These are phyloP conservation scores for Lycaon pictus DNA, from an alignment of 2,113 vertebrate genomes.

Conservation along the genomic window DNA sequence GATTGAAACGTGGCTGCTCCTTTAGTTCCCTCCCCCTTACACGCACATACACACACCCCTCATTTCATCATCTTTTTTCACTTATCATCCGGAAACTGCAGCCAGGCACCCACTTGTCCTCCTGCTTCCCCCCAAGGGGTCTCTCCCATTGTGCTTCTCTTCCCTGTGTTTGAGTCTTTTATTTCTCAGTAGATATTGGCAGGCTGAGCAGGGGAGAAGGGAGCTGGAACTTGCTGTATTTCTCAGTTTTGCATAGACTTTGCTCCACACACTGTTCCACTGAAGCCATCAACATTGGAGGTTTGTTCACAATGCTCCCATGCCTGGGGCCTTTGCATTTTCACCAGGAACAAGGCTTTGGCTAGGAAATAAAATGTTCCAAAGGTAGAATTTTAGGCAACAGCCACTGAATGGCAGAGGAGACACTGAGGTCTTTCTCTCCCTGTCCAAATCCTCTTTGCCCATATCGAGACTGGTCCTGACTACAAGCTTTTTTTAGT, in stretches of 20 bases:
- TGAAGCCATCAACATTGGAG: not conserved
- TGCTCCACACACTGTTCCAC: not conserved
- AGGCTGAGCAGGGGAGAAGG: not conserved
- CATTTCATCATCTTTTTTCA: constrained; percentile 16
- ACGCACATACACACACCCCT: not conserved
- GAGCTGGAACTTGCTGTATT: not conserved
- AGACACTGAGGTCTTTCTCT: not conserved
- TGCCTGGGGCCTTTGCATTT: not conserved
- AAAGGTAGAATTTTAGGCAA: not conserved
- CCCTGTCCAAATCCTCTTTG: not conserved
- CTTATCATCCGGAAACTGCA: not conserved
- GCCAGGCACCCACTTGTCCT: not conserved
- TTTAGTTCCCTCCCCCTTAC: not conserved
- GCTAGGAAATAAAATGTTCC: not conserved
- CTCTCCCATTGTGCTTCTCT: not conserved
- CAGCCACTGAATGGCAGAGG: not conserved
- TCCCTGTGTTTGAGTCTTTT: constrained; percentile 4
- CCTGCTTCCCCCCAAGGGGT: not conserved
- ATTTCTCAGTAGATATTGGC: not conserved
- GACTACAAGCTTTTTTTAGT: not conserved
- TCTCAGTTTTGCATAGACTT: constrained; percentile 20
- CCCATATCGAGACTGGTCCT: not conserved
- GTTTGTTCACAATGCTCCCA: not conserved
- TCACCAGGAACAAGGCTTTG: not conserved
- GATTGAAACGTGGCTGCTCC: not conserved